These are phyloP conservation scores for Pagetopsis macropterus DNA, from an alignment of 2,797 vertebrate genomes.

Conservation along the genomic window DNA sequence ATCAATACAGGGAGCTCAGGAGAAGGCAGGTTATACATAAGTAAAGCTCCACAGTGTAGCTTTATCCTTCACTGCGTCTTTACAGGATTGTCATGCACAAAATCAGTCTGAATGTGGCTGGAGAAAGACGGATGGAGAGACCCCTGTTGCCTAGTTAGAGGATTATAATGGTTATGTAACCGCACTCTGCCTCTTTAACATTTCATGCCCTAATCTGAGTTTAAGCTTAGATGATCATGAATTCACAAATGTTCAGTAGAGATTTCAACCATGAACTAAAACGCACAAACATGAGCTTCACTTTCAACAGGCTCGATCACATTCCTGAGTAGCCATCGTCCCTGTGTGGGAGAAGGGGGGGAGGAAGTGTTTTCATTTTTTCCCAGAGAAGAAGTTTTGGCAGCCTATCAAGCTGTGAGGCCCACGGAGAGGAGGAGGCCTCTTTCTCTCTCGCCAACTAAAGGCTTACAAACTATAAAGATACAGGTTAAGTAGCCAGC, in stretches of 20 bases:
- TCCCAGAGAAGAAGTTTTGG: conserved; percentile 44
- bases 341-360: conserved; percentile 16
- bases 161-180: conserved; percentile 52
- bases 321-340: conserved; percentile 36
- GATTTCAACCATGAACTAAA: background rate
- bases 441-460: conserved; percentile 34
- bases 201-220: conserved; percentile 7
- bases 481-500: background rate
- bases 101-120: conserved; percentile 2
- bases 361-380: background rate
- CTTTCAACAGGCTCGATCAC: conserved; percentile 21
- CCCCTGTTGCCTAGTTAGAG: conserved; percentile 11
- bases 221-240: background rate
- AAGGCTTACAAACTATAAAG: conserved; percentile 33
- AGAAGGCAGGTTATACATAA: too few species aligned
- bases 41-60: too few species aligned
- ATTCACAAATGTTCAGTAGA: background rate
- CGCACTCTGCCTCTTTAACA: conserved; percentile 6
- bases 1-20: too few species aligned
- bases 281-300: background rate
- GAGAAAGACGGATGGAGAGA: background rate
- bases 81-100: background rate
- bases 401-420: conserved; percentile 44
- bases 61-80: too few species aligned
- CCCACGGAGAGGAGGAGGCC: conserved; percentile 36